These are phyloP conservation scores for Hypomecis punctinalis DNA, from an alignment of 2,888 invertebrate species.

Conservation along the genomic window DNA sequence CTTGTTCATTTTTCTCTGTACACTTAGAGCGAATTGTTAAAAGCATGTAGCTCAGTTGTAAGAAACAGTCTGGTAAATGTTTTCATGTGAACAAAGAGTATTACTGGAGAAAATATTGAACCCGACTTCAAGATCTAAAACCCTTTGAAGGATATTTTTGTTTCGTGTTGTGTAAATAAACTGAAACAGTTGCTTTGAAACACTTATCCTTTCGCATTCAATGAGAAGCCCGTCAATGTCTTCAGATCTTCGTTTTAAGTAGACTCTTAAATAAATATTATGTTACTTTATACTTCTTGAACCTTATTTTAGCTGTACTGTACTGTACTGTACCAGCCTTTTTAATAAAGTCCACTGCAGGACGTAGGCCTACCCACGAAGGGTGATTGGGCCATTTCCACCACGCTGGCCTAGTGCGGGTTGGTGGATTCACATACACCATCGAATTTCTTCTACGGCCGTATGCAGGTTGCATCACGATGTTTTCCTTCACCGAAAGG, in stretches of 20 bases:
- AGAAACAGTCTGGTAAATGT: slow-evolving; percentile 38
- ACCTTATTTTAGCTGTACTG: no score
- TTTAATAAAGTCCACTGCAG: no score
- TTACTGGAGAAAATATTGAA: slow-evolving; percentile 29
- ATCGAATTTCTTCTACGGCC: no score
- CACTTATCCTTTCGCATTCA: slow-evolving; percentile 20
- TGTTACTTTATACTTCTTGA: no score
- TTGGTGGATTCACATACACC: no score
- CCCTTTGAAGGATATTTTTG: slow-evolving; percentile 24
- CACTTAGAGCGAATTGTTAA: slow-evolving; percentile 40
- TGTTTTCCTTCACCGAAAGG: no score
- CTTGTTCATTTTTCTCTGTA: slow-evolving; percentile 29
- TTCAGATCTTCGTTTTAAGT: slow-evolving; percentile 3
- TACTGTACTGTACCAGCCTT: no score
- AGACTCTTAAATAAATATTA: slow-evolving; percentile 12
- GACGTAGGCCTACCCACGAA: no score
- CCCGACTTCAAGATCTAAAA: slow-evolving; percentile 23
- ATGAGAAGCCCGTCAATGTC: slow-evolving; percentile 9
- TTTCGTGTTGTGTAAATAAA: slow-evolving; percentile 31
- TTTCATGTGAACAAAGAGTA: slow-evolving; percentile 37
- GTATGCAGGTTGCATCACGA: no score
- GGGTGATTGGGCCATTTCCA: no score
- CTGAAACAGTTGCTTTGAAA: slow-evolving; percentile 23
- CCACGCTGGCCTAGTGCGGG: no score
- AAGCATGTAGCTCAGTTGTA: slow-evolving; percentile 40